Conservation (phyloP, 2,113 vertebrate species). For the Cryptotis parvus region DNA sequence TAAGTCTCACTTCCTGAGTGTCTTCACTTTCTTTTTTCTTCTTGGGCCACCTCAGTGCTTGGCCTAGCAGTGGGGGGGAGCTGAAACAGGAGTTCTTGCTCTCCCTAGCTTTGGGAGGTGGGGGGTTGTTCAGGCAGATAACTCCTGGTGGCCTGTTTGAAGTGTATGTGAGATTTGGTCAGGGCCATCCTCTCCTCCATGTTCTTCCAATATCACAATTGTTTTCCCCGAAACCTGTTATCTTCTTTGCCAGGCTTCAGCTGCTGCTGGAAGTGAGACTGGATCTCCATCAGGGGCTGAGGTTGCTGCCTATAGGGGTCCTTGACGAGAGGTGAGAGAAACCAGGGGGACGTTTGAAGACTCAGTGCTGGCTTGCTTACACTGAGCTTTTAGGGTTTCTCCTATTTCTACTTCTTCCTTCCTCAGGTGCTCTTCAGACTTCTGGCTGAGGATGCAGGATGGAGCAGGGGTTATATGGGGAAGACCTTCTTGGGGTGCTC, state of each 20-base stretch:
- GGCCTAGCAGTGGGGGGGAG: slow-evolving; percentile 91
- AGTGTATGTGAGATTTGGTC: slow-evolving; percentile 89
- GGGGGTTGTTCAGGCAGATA: slow-evolving; percentile 84
- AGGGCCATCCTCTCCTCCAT: slow-evolving; percentile 87
- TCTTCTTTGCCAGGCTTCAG: slow-evolving; percentile 87
- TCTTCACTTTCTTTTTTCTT: slow-evolving; percentile 91
- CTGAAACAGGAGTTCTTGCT: slow-evolving; percentile 91
- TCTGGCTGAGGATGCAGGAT: slow-evolving; percentile 88
- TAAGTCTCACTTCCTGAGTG: slow-evolving; percentile 90
- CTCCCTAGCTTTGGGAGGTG: slow-evolving; percentile 85
- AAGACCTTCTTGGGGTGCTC: slow-evolving; percentile 92
- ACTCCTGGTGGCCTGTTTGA: slow-evolving; percentile 93
- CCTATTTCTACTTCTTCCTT: slow-evolving; percentile 95
- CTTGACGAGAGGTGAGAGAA: slow-evolving; percentile 80
- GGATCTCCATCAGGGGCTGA: slow-evolving; percentile 82
- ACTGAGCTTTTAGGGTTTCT: slow-evolving; percentile 92
- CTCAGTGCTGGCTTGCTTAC: slow-evolving; percentile 90
- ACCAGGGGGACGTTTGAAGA: slow-evolving; percentile 77
- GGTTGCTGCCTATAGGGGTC: slow-evolving; percentile 82
- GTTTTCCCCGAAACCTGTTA: slow-evolving; percentile 88
- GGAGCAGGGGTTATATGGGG: no score
- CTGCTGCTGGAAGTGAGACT: slow-evolving; percentile 84
- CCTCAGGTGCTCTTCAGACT: slow-evolving; percentile 92
- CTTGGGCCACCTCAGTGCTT: slow-evolving; percentile 90
- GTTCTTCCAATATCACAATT: slow-evolving; percentile 92